Conservation (phyloP, 2,797 vertebrate species). For the Channallabes apus region DNA sequence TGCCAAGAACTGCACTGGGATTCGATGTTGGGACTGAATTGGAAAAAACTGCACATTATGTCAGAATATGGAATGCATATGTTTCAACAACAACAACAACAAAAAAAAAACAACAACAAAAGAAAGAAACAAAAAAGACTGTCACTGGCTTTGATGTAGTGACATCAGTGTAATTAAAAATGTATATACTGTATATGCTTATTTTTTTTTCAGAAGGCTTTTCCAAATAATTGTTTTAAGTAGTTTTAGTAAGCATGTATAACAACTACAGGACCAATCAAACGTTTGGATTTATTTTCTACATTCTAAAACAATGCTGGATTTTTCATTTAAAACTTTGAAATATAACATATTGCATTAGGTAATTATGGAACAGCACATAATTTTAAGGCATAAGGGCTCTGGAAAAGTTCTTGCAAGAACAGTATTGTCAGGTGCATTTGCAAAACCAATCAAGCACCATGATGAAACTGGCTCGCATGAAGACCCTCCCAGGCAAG, state of each 20-base stretch:
- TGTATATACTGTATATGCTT: background rate
- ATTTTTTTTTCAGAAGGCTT: background rate
- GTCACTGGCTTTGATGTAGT: background rate
- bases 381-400: too few relatives aligned
- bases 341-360: too few relatives aligned
- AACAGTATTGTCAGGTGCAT: too few relatives aligned
- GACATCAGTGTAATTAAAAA: background rate
- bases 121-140: background rate
- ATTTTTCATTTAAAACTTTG: too few relatives aligned
- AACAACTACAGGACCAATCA: background rate
- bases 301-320: too few relatives aligned
- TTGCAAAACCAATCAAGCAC: too few relatives aligned
- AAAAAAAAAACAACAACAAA: too few relatives aligned
- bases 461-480: too few relatives aligned
- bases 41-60: slow-evolving; percentile 4
- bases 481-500: too few relatives aligned
- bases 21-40: background rate
- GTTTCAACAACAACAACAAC: background rate
- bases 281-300: too few relatives aligned
- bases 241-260: background rate
- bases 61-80: slow-evolving; percentile 5
- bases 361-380: too few relatives aligned
- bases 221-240: slow-evolving; percentile 3
- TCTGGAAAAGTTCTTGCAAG: too few relatives aligned
- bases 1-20: slow-evolving; percentile 20